Evolutionary conservation across 2,113 vertebrate species (phyloP), one percentile per base, ranked within the genome.

Genomic region (Platichthys stellatus): DNA sequence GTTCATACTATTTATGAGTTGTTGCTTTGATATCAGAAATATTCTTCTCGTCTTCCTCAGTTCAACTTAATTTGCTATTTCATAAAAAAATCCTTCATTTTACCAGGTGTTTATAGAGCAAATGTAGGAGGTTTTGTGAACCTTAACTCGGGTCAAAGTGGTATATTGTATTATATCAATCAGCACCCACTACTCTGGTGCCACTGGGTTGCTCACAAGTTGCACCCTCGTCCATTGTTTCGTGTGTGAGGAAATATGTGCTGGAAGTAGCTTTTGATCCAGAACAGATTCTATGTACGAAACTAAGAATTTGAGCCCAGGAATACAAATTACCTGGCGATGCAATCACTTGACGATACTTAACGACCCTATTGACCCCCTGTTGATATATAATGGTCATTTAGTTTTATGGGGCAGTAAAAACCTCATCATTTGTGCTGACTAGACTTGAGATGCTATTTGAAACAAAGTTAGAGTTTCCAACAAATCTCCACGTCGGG

Each of bases 401-500:
- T 89, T 77, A 84, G 74, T 74, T 89, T 91, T 83, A 89, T 72
- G 17, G 51, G 60, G 69, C 78, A 72, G 59, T 86, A 77, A 89
- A 88, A 78, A 54, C 63, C 47, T 68, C 40, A 76, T 87, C 60
- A 78, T 83, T 83, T 89, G 74, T 1, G 59, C 85, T 89, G 86
- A 88, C 86, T 76, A 78, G 45, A 83, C 79, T 72, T 67, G 49
- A 56, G 65, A 78, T 6, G 4, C 47, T 35, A 76, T 82, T 79
- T 86, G 72, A 87, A 85, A 63, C 21, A 72, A 78, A 81, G 59
- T 60, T 24, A 80, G 74, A 58, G 54, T 69, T 71, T 72, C 21
- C 76, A 74, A 81, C 63, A 69, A 68, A 81, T 84, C 79, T 81
- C 74, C 68, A 87, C 69, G 60, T 71, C 18, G 6, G 66, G 69